Evolutionary conservation across 2,797 vertebrate genomes (phyloP).

Genomic region (Sebastes oblongus): DNA sequence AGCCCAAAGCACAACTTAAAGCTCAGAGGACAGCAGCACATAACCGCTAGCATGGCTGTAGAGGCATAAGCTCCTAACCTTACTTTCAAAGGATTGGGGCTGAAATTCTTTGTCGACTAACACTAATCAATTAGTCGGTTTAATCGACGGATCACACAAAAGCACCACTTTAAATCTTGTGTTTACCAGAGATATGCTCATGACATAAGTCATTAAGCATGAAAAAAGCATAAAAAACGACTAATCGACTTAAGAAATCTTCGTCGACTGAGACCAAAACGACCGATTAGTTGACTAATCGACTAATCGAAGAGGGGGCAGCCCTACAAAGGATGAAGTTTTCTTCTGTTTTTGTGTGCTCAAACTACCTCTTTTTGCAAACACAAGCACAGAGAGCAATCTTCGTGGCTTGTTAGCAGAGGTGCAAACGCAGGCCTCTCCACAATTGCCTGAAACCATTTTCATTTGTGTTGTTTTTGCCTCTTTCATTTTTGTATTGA

Average conservation of each 20-base stretch:
- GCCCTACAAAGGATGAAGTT: neutral
- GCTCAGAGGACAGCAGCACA: neutral
- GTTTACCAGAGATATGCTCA: no score
- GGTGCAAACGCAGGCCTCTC: neutral
- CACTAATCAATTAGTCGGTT: no score
- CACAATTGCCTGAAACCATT: neutral
- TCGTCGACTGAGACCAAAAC: no score
- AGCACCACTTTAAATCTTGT: no score
- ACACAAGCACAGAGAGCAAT: neutral
- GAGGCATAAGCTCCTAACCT: no score
- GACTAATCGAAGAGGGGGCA: no score
- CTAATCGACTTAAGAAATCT: no score
- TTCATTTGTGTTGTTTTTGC: neutral
- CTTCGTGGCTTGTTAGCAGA: neutral
- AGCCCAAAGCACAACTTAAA: neutral
- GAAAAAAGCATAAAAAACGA: accelerated
- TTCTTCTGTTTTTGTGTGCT: neutral
- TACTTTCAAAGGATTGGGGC: no score
- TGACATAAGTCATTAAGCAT: no score
- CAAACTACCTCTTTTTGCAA: constrained; percentile 2
- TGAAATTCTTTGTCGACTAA: no score
- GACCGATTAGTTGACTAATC: neutral
- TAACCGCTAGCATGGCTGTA: neutral
- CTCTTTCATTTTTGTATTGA: neutral
- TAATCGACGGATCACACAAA: no score